A percentile compares a stretch with the other conserved stretches of the same genome.
Conservation (phyloP, 2,888 invertebrate species). For the Rhagonycha lutea region DNA sequence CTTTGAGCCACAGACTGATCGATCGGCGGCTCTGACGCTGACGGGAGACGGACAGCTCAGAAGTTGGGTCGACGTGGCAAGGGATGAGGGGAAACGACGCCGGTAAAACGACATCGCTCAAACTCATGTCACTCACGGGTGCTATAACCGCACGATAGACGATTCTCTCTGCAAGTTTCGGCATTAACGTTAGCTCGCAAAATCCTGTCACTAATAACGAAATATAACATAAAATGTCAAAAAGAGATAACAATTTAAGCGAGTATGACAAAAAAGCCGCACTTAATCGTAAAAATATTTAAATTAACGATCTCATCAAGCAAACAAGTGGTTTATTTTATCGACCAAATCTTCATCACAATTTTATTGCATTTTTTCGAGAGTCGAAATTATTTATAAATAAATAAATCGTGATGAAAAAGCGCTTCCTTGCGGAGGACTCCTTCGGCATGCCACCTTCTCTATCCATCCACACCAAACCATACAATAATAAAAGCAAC, state of each 20-base stretch:
- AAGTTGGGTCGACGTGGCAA: slow-evolving; percentile 32
- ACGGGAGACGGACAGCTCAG: slow-evolving; percentile 57
- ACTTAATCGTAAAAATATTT: not conserved
- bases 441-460: not conserved
- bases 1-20: slow-evolving; percentile 57
- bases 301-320: slow-evolving; percentile 2
- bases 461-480: not conserved
- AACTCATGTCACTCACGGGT: slow-evolving; percentile 35
- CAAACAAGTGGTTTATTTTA: slow-evolving; percentile 17
- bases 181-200: slow-evolving; percentile 14
- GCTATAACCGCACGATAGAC: slow-evolving; percentile 30
- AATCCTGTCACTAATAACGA: slow-evolving; percentile 8
- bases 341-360: not conserved
- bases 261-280: not conserved
- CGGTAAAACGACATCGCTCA: slow-evolving; percentile 38
- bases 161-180: slow-evolving; percentile 26
- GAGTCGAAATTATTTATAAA: too few relatives aligned
- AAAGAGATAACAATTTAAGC: not conserved
- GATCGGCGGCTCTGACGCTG: slow-evolving; percentile 54
- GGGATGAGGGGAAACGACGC: slow-evolving; percentile 35
- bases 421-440: not conserved
- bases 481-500: not conserved
- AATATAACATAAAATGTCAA: slow-evolving; percentile 7
- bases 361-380: not conserved
- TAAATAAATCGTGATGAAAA: not conserved